Conservation (phyloP, 2,888 invertebrate species). For the Eurytoma adleriae region DNA sequence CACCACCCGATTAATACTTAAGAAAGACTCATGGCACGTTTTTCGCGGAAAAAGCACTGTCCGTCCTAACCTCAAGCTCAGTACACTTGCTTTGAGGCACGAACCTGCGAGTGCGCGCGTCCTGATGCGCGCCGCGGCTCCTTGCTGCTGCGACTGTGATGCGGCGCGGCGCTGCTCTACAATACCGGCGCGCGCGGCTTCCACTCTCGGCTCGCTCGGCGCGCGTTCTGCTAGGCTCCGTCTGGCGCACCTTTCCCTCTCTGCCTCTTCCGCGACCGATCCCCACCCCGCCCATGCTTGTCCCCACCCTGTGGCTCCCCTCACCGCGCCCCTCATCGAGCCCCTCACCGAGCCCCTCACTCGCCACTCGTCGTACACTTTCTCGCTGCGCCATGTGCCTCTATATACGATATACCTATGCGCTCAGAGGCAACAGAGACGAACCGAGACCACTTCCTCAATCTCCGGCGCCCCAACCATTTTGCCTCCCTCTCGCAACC, state of each 20-base stretch:
- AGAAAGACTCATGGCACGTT: too few species aligned
- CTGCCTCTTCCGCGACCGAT: slow-evolving; percentile 1
- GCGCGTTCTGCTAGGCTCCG: slow-evolving; percentile 1
- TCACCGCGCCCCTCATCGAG: background rate
- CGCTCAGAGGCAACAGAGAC: background rate
- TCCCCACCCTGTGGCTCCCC: background rate
- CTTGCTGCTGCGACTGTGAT: slow-evolving; percentile 1
- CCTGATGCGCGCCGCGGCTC: background rate
- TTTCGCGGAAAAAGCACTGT: too few species aligned
- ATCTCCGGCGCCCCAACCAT: slow-evolving; percentile 24
- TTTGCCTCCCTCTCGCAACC: slow-evolving; percentile 4
- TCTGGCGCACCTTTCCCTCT: slow-evolving; percentile 54
- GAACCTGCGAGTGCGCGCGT: too few species aligned
- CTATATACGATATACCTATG: background rate
- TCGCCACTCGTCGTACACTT: background rate
- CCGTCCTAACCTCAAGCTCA: too few species aligned
- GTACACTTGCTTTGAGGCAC: too few species aligned
- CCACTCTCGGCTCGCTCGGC: slow-evolving; percentile 20
- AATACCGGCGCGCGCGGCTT: background rate
- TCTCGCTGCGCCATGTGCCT: background rate
- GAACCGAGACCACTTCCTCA: slow-evolving; percentile 33
- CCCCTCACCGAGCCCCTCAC: too few species aligned
- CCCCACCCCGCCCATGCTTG: slow-evolving; percentile 1
- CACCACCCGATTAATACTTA: too few species aligned
- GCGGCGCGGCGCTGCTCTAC: background rate